Percentiles rank a stretch among this genome's conserved stretches.
phyloP scores from a whole-genome alignment of 2,888 invertebrate genomes.

The Dasysyrphus albostriatus region DNA sequence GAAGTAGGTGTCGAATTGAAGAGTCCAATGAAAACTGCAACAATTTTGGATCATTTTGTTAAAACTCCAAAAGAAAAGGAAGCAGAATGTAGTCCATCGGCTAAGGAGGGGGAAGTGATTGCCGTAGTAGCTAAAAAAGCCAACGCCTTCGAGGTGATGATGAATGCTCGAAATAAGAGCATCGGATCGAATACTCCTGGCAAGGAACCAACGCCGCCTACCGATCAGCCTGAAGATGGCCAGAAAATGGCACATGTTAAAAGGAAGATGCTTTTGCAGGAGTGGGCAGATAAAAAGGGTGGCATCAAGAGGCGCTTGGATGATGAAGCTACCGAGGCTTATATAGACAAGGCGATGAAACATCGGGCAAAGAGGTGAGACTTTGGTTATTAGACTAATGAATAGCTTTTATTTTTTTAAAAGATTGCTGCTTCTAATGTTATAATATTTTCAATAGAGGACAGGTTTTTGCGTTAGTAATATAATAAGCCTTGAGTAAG shows the following conservation, averaged over 20 bases:
- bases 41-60: conserved; percentile 78
- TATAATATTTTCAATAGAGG: too few species aligned
- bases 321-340: conserved; percentile 86
- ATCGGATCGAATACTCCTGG: conserved; percentile 88
- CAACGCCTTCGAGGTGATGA: conserved; percentile 88
- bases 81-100: background rate
- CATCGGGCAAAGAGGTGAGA: conserved; percentile 85
- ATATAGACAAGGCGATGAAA: conserved; percentile 86
- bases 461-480: too few species aligned
- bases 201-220: conserved; percentile 79
- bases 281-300: conserved; percentile 88
- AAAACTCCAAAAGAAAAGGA: conserved; percentile 77
- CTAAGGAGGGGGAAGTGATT: conserved; percentile 22
- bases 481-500: too few species aligned
- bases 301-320: conserved; percentile 86
- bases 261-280: conserved; percentile 85
- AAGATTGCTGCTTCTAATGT: too few species aligned
- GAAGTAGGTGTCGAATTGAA: conserved; percentile 63
- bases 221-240: conserved; percentile 40
- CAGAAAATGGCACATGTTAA: conserved; percentile 83
- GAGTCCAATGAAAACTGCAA: conserved; percentile 78
- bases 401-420: too few species aligned
- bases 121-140: conserved; percentile 71
- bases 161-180: conserved; percentile 87
- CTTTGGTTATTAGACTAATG: too few species aligned